phyloP scores from a whole-genome alignment of 2,888 invertebrate genomes.

The Luperina nickerlii region DNA sequence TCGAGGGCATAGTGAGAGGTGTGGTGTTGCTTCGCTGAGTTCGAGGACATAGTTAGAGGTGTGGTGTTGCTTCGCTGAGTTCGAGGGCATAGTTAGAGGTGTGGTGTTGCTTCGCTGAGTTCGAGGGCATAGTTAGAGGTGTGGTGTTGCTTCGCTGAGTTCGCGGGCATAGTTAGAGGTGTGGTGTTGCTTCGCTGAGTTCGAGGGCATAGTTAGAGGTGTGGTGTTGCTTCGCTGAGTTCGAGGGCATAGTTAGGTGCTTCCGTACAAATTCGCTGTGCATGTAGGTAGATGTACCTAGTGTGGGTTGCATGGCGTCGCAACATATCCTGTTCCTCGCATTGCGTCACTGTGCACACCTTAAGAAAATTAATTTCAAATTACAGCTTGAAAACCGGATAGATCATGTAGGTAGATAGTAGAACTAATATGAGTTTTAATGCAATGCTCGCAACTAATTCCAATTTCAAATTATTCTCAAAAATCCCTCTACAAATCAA shows the following conservation, averaged over 20 bases:
- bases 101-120: not conserved
- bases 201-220: not conserved
- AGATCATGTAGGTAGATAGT: not conserved
- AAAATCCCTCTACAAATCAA: slow-evolving; percentile 29
- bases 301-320: not conserved
- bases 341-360: not conserved
- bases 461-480: slow-evolving; percentile 8
- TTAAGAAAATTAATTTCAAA: not conserved
- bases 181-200: not conserved
- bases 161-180: not conserved
- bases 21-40: not conserved
- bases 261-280: not conserved
- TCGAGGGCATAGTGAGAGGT: not conserved
- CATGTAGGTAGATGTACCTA: not conserved
- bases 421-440: not conserved
- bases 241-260: not conserved
- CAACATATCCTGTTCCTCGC: not conserved
- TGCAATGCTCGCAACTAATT: not conserved
- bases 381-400: not conserved
- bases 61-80: not conserved
- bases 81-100: not conserved
- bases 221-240: not conserved
- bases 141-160: too few relatives aligned
- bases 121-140: not conserved
- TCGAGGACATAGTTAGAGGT: not conserved